phyloP scores from a whole-genome alignment of 2,888 invertebrate genomes.

The Automeris io region DNA sequence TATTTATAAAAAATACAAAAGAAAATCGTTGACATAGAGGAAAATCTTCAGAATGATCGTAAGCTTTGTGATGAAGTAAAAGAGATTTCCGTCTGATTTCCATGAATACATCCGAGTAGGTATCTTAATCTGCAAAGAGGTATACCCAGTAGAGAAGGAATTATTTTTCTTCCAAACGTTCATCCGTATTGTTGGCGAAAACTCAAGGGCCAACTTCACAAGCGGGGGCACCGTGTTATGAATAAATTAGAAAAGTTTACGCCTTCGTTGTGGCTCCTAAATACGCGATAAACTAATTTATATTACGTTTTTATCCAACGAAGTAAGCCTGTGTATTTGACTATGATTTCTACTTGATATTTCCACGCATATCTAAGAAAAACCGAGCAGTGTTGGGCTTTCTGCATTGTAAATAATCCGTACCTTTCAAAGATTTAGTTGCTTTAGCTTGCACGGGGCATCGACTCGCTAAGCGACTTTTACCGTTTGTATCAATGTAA shows the following conservation, averaged over 20 bases:
- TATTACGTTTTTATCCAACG: too few species aligned
- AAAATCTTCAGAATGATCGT: background rate
- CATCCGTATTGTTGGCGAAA: slow-evolving; percentile 62
- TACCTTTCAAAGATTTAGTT: too few species aligned
- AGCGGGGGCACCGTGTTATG: slow-evolving; percentile 63
- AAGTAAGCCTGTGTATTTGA: too few species aligned
- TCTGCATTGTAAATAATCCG: too few species aligned
- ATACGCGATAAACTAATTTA: slow-evolving; percentile 10
- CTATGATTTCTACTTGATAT: too few species aligned
- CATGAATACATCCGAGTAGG: slow-evolving; percentile 20
- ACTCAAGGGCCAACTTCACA: slow-evolving; percentile 52
- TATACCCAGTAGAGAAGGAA: slow-evolving; percentile 24
- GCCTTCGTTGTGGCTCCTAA: slow-evolving; percentile 16
- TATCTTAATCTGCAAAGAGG: slow-evolving; percentile 18
- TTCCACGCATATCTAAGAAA: too few species aligned
- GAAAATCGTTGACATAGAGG: too few species aligned
- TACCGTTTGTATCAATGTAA: too few species aligned
- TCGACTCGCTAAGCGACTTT: too few species aligned
- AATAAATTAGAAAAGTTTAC: slow-evolving; percentile 72
- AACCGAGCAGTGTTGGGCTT: too few species aligned
- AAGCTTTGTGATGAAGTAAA: background rate
- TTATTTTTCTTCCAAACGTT: slow-evolving; percentile 49
- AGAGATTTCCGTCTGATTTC: slow-evolving; percentile 7
- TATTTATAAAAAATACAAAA: too few species aligned
- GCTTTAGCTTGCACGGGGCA: too few species aligned